phyloP scores from a whole-genome alignment of 2,797 vertebrate genomes.

The Yasuhikotakia modesta region DNA sequence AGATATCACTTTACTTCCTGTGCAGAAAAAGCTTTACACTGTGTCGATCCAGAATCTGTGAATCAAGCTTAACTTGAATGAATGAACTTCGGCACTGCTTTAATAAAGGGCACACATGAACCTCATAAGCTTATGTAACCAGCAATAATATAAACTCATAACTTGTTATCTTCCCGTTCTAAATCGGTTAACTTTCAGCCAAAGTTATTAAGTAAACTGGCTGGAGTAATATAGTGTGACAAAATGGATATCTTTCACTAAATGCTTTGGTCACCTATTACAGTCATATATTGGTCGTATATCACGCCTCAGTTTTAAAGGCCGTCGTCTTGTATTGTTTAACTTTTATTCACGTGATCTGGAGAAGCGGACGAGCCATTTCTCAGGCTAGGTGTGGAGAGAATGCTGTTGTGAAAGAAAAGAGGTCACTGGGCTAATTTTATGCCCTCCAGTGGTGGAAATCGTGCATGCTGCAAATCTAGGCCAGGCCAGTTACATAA shows the following conservation, averaged over 20 bases:
- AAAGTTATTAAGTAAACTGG: conserved; percentile 1
- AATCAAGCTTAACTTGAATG: background rate
- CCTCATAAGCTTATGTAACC: conserved; percentile 7
- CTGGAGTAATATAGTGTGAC: background rate
- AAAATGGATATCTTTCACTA: background rate
- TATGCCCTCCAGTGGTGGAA: conserved; percentile 52
- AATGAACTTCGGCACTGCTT: background rate
- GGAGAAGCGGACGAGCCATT: background rate
- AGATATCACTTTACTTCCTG: too few species aligned
- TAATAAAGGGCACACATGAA: background rate
- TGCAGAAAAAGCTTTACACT: too few species aligned
- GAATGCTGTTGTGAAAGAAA: conserved; percentile 46
- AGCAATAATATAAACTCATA: background rate
- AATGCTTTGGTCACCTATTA: background rate
- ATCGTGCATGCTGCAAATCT: conserved; percentile 62
- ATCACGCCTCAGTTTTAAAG: background rate
- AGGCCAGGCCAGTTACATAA: conserved; percentile 74
- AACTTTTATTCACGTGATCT: conserved; percentile 5
- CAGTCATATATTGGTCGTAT: conserved; percentile 1
- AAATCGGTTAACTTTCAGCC: background rate
- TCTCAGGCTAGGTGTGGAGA: conserved; percentile 51
- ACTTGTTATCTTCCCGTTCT: conserved; percentile 4
- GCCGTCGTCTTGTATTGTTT: background rate
- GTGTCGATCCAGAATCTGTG: background rate
- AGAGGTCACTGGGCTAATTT: conserved; percentile 70